Evolutionary conservation across 2,888 invertebrate genomes (phyloP).

Genomic region (Ethmia dodecea): DNA sequence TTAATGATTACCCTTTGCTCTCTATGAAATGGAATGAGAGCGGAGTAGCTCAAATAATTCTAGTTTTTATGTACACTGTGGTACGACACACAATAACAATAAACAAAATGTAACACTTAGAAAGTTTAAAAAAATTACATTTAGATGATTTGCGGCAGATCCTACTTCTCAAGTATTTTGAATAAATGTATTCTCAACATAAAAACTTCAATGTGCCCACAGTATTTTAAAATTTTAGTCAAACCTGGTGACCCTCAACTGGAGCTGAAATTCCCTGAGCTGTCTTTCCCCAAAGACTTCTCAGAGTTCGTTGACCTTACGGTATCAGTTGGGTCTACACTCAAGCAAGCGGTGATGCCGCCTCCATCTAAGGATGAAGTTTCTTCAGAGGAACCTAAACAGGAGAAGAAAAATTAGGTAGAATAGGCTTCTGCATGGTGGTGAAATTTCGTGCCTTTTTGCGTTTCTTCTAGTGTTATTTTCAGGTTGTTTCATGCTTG

Average conservation of each 20-base stretch:
- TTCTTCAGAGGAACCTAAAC: conserved; percentile 37
- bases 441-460: not conserved
- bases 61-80: too few species aligned
- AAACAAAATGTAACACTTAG: too few species aligned
- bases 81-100: too few species aligned
- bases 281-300: conserved; percentile 78
- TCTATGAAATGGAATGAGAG: too few species aligned
- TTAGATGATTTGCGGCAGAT: too few species aligned
- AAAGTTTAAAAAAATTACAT: too few species aligned
- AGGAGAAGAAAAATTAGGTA: conserved; percentile 64
- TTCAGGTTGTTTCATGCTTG: not conserved
- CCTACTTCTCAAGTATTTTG: too few species aligned
- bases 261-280: conserved; percentile 76
- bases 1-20: too few species aligned
- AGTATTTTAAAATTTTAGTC: too few species aligned
- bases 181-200: too few species aligned
- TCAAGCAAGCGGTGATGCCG: conserved; percentile 67
- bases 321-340: conserved; percentile 52
- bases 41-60: too few species aligned
- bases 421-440: not conserved
- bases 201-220: too few species aligned
- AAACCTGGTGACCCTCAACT: conserved; percentile 83
- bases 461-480: not conserved
- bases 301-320: conserved; percentile 73
- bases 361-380: conserved; percentile 60